phyloP scores from a whole-genome alignment of 2,797 vertebrate species.

The Rhinatrema bivittatum region DNA sequence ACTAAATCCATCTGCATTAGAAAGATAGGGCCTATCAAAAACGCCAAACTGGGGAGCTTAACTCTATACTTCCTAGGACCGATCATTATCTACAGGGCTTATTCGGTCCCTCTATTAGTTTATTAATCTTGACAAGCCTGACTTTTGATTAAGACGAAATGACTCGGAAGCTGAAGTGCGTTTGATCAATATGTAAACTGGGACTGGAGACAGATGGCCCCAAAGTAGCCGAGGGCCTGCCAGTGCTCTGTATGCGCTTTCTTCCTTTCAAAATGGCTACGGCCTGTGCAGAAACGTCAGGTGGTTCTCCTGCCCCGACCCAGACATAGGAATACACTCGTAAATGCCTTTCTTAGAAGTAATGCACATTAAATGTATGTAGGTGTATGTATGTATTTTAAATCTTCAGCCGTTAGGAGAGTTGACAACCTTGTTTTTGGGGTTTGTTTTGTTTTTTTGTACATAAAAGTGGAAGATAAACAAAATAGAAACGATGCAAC shows the following conservation, averaged over 20 bases:
- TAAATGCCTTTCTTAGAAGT: too few relatives aligned
- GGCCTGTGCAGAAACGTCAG: background rate
- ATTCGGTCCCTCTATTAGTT: constrained; percentile 52
- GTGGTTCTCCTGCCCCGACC: too few relatives aligned
- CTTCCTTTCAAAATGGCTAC: background rate
- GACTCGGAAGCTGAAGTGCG: constrained; percentile 68
- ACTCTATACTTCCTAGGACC: constrained; percentile 25
- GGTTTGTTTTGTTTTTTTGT: too few relatives aligned
- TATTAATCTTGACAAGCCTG: constrained; percentile 60
- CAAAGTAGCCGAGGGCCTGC: background rate
- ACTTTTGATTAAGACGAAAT: constrained; percentile 77
- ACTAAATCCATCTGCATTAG: constrained; percentile 56
- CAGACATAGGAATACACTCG: too few relatives aligned
- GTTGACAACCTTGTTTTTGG: too few relatives aligned
- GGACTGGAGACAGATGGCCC: constrained; percentile 44
- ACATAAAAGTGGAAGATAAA: too few relatives aligned
- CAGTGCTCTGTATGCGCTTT: background rate
- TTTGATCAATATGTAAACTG: constrained; percentile 52
- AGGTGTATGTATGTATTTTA: too few relatives aligned
- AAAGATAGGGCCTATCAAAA: constrained; percentile 68
- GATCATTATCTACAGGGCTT: constrained; percentile 49
- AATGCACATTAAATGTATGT: too few relatives aligned
- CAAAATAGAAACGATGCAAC: too few relatives aligned
- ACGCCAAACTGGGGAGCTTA: constrained; percentile 30
- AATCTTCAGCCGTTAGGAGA: too few relatives aligned